Evolutionary conservation across 2,797 vertebrate species (phyloP).

Genomic region (Siniperca undulata): DNA sequence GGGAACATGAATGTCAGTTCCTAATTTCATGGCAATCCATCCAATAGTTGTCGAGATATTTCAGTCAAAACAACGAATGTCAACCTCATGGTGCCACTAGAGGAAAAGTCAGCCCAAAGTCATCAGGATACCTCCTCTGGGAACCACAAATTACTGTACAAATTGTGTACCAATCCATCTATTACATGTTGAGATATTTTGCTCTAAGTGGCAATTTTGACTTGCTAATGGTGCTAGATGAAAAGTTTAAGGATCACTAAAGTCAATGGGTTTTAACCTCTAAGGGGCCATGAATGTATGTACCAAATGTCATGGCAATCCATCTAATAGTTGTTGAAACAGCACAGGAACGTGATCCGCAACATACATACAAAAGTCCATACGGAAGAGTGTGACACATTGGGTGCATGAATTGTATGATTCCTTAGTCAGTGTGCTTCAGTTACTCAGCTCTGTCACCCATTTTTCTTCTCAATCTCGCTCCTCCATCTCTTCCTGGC

Average conservation of each 20-base stretch:
- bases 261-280: background rate
- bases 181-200: background rate
- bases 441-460: background rate
- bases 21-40: background rate
- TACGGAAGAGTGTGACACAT: too few relatives aligned
- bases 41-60: background rate
- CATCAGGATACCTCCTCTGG: background rate
- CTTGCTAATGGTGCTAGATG: background rate
- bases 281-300: too few relatives aligned
- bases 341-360: background rate
- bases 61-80: background rate
- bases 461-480: conserved; percentile 37
- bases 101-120: background rate
- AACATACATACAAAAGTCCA: background rate
- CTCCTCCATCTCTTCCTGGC: conserved; percentile 32
- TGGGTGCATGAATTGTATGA: background rate
- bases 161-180: background rate
- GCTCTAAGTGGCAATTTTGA: background rate
- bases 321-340: background rate
- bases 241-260: background rate
- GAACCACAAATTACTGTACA: background rate
- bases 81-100: background rate
- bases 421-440: background rate
- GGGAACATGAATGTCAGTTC: too few relatives aligned
- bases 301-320: background rate